Evolutionary conservation across 2,113 vertebrate species (phyloP), one percentile per base, ranked within the genome.

Genomic region (Lathamus discolor): DNA sequence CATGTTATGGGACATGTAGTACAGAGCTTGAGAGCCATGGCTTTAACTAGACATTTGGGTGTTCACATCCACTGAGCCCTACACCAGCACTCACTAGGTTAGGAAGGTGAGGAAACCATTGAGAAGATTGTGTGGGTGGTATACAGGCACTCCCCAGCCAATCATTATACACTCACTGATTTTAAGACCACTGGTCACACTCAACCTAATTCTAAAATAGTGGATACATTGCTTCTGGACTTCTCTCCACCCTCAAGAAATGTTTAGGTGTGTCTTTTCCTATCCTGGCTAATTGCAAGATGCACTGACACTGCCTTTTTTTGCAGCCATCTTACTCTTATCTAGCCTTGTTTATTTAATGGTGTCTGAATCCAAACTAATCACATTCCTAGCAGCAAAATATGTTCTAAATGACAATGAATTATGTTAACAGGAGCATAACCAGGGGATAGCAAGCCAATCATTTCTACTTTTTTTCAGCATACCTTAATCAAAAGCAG

Each of bases 311-410:
- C 31, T 15, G 28, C 18, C 10, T 46, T 61, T 86, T 81, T 92
- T 61, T 77, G 25, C 46, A 88, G 64, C 67, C 83, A 72, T 75
- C 39, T 92, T 88, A 90, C n/a, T 44, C 64, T 75, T 89, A 64
- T 41, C 39, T 67, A 81, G 44, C 22, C 33, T 72, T 94, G 76
- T 93, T 95, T 96, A 81, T 92, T 93, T 83, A 92, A 78, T 44
- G 73, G 52, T 90, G 73, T 72, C 73, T 95, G 96, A 96, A 92
- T 93, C 88, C 85, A 92, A 86, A 55, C 49, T 95, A 93, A 96
- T 93, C 83, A 96, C 0, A 0, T 88, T 76, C 76, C 76, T 72
- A 86, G 68, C 76, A 96, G 93, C 1, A 10, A 94, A 92, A 90
- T 93, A 88, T 55, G 43, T 68, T 92, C 88, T 90, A 92, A 95